Conservation (phyloP, 2,797 vertebrate genomes). For the Enteromius fasciolatus region DNA sequence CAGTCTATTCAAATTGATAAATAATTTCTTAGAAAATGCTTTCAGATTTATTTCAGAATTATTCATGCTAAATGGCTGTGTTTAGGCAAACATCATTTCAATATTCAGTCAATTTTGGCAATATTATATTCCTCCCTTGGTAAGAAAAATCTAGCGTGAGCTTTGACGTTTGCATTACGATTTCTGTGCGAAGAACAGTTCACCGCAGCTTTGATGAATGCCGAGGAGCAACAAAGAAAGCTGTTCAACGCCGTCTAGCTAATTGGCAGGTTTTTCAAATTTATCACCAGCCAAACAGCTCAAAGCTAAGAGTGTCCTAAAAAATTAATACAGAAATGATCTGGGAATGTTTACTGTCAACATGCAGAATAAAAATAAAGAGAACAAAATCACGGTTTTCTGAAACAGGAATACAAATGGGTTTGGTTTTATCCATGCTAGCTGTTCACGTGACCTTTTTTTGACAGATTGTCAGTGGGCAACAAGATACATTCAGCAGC, state of each 20-base stretch:
- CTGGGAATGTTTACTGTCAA: conserved; percentile 26
- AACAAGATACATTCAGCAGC: conserved; percentile 4
- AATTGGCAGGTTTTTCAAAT: conserved; percentile 38
- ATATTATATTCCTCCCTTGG: background rate
- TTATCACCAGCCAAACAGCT: conserved; percentile 30
- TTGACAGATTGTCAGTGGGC: background rate
- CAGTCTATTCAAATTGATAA: background rate
- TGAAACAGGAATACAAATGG: background rate
- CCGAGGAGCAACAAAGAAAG: conserved; percentile 37
- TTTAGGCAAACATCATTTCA: background rate
- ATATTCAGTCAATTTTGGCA: background rate
- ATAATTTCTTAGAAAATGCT: background rate
- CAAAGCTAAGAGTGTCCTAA: conserved; percentile 35
- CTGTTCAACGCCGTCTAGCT: conserved; percentile 23
- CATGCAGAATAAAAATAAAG: conserved; percentile 9
- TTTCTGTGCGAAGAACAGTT: conserved; percentile 13
- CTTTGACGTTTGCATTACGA: background rate
- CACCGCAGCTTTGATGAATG: conserved; percentile 38
- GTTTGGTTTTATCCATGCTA: background rate
- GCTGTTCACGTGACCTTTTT: background rate
- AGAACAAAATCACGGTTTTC: background rate
- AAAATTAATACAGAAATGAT: conserved; percentile 46
- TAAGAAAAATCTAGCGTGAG: background rate
- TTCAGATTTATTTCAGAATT: background rate
- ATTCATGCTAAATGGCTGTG: background rate